Base-by-base conservation (phyloP, 53 echinoderm and acorn worm genomes). In the Temnopleurus reevesii region DNA sequence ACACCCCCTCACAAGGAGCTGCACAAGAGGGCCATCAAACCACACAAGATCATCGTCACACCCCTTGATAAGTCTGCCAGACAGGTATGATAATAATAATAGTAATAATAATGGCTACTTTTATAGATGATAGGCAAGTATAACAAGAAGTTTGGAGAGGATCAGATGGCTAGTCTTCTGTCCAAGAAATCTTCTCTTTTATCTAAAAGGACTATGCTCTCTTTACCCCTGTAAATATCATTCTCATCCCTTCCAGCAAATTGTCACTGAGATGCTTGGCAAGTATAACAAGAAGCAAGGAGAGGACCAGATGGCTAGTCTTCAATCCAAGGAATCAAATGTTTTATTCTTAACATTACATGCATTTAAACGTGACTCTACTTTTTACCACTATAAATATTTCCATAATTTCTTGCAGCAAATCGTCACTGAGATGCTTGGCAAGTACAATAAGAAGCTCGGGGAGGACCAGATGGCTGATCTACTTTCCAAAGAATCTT, bases 401-500 rank as follows among this genome's bases (percentile, higher is more conserved):
- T n/a, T n/a, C n/a, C n/a, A n/a, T n/a, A n/a, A 27, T 79, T 10
- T 56, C 19, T 83, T 45, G 17, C 90, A 97, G 95, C 93, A 95
- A 90, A 97, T 95, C 45, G 95, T 97, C 19, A 95, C 90, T 24
- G 94, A 97, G 81, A 95, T 97, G 88, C 49, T 97, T 45, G 96
- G 93, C 12, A 93, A 90, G 53, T 97, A 93, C 90, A 97, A 97
- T 92, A 97, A 97, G 85, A 92, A 94, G 45, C 81, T 97, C 57
- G 98, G 96, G 47, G 91, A 92, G 63, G 44, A 86, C 12, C 98
- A 97, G 92, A 97, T 97, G 96, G 81, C 83, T 28, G 93, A 89
- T 51, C 93, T 97, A 3, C 87, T 97, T 24, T 80, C 96, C 34
- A 97, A 97, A 83, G 91, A 97, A 43, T 97, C 97, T n/a, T 97